Conservation (phyloP, 2,113 vertebrate genomes). For the Oncorhynchus keta region DNA sequence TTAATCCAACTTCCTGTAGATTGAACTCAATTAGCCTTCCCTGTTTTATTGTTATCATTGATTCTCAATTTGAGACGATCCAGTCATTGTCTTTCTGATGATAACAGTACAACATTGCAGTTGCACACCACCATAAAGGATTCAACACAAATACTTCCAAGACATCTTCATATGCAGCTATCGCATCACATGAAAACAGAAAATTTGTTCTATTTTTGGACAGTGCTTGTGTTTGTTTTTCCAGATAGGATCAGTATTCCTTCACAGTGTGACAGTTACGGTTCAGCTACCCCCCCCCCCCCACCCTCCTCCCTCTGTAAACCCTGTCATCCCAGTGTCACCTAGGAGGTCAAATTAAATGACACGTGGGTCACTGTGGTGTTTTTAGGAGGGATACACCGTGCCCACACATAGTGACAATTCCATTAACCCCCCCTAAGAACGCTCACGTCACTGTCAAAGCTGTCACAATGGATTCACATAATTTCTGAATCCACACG, state of each 20-base stretch:
- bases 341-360: slow-evolving; percentile 23
- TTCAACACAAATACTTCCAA: background rate
- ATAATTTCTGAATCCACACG: background rate
- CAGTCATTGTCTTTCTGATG: slow-evolving; percentile 18
- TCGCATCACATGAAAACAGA: too few relatives aligned
- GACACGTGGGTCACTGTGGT: slow-evolving; percentile 15
- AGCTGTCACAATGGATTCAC: background rate
- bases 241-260: slow-evolving; percentile 6
- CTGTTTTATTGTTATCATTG: slow-evolving; percentile 3
- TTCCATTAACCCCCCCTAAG: slow-evolving; percentile 16
- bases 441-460: slow-evolving; percentile 16
- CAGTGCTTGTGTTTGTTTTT: background rate
- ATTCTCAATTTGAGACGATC: background rate
- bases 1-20: slow-evolving; percentile 34
- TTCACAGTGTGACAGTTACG: background rate
- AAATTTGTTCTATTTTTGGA: background rate
- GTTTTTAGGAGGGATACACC: background rate
- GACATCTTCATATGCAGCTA: too few relatives aligned
- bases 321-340: slow-evolving; percentile 14
- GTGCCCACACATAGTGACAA: background rate
- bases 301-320: background rate
- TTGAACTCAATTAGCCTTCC: slow-evolving; percentile 39
- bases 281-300: background rate
- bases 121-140: background rate
- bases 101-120: background rate